phyloP scores from a whole-genome alignment of 2,888 invertebrate species.

The Platerodrilus igneus region DNA sequence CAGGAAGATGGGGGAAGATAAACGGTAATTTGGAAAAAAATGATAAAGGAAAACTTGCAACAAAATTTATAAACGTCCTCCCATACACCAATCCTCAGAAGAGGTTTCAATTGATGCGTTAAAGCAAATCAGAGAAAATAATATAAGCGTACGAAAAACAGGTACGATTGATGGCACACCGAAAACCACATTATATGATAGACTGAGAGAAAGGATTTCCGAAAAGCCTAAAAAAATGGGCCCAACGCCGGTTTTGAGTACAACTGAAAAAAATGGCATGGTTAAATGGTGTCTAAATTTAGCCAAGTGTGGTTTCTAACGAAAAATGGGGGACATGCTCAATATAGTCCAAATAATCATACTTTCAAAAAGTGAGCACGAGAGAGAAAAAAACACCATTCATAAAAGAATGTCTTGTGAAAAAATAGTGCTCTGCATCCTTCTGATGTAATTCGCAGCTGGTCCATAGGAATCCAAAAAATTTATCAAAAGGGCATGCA shows the following conservation, averaged over 20 bases:
- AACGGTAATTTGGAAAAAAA: no score
- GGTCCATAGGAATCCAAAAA: slow-evolving; percentile 14
- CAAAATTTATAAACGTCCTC: no score
- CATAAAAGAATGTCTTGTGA: no score
- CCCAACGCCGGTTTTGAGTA: slow-evolving; percentile 6
- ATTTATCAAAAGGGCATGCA: slow-evolving; percentile 15
- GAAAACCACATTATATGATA: slow-evolving; percentile 8
- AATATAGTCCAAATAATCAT: slow-evolving; percentile 10
- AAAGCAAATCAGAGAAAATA: slow-evolving; percentile 2
- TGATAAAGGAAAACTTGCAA: no score
- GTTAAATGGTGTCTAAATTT: slow-evolving; percentile 13
- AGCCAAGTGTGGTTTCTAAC: slow-evolving; percentile 12
- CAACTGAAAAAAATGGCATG: slow-evolving; percentile 8
- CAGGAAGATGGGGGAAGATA: no score
- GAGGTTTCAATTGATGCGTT: slow-evolving; percentile 9
- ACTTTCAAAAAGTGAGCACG: slow-evolving; percentile 5
- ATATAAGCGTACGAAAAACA: slow-evolving; percentile 10
- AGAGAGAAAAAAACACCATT: slow-evolving; percentile 15
- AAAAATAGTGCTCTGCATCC: no score
- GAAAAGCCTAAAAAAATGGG: slow-evolving; percentile 13
- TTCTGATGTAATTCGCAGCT: no score
- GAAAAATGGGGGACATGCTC: slow-evolving; percentile 12
- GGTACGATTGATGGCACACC: slow-evolving; percentile 9
- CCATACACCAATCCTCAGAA: slow-evolving; percentile 11
- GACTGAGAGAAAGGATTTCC: slow-evolving; percentile 10